phyloP scores from a whole-genome alignment of 2,113 vertebrate species.

The Hepsetus odoe region DNA sequence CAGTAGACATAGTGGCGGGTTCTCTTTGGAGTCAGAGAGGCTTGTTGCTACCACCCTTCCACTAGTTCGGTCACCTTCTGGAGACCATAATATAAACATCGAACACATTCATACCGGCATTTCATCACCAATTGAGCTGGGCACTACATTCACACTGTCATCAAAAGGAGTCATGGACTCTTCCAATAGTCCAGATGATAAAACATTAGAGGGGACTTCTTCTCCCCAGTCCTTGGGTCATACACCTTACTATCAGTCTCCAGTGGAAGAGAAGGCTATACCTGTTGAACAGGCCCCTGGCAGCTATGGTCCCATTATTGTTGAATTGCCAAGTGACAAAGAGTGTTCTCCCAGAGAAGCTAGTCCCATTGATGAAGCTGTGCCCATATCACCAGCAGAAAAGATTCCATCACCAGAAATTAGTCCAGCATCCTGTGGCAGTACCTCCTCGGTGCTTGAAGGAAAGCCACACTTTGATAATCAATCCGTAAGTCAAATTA shows the following conservation, averaged over 20 bases:
- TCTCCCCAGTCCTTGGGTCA: slow-evolving; percentile 94
- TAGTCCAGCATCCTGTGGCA: slow-evolving; percentile 77
- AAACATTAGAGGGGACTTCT: slow-evolving; percentile 87
- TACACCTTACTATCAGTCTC: slow-evolving; percentile 96
- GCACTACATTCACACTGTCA: slow-evolving; percentile 66
- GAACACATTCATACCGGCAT: slow-evolving; percentile 81
- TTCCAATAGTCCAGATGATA: slow-evolving; percentile 87
- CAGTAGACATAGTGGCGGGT: slow-evolving; percentile 59
- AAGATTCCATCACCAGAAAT: slow-evolving; percentile 79
- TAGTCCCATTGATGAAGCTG: slow-evolving; percentile 84
- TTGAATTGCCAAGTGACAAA: slow-evolving; percentile 87
- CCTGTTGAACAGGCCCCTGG: slow-evolving; percentile 72
- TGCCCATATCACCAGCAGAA: slow-evolving; percentile 82
- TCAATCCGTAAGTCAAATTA: slow-evolving; percentile 61
- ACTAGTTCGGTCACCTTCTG: slow-evolving; percentile 84
- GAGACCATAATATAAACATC: slow-evolving; percentile 85
- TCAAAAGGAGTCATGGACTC: slow-evolving; percentile 72
- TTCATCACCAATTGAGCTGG: slow-evolving; percentile 80
- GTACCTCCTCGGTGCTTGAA: slow-evolving; percentile 73
- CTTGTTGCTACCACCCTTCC: slow-evolving; percentile 76
- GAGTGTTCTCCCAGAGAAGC: slow-evolving; percentile 80
- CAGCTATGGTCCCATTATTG: slow-evolving; percentile 76
- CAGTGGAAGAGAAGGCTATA: slow-evolving; percentile 88
- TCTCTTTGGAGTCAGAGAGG: slow-evolving; percentile 66
- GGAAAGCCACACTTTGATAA: slow-evolving; percentile 61